Evolutionary conservation across 2,888 invertebrate genomes (phyloP), one percentile per base, ranked within the genome.

Genomic region (Ganaspis brasiliensis): DNA sequence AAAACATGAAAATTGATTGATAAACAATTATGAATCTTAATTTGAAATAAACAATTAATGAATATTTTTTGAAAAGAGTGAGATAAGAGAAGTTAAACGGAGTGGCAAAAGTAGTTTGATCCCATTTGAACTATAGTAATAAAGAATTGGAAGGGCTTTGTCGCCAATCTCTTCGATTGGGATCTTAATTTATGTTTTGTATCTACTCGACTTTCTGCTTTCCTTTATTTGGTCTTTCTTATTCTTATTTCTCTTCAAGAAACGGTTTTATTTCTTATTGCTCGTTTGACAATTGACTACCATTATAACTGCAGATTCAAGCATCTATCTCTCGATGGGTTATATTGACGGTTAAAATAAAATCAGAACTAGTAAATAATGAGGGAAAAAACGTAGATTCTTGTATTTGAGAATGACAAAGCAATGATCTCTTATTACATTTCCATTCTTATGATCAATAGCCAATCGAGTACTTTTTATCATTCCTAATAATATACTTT

Each of bases 71-170:
- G 73, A 52, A 72, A 77, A 72, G 63, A 73, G 49, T 73, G 59
- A 24, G 75, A 79, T 77, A 82, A 85, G 83, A 74, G 78, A 85
- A 84, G 85, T 85, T 85, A 85, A 85, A 85, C 84, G 82, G 84
- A 83, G 83, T 85, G 84, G 84, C 79, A 84, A 85, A 86, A 84
- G 85, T 85, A 85, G 83, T 85, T 85, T 85, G 81, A 84, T 84
- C 85, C 83, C 78, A 79, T 82, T 85, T 81, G 82, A 85, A 85
- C 85, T 85, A 83, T 85, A 76, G 83, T 82, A 84, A 84, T 86
- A 85, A 86, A 86, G 86, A 85, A 85, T 83, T 78, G 76, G 72
- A 73, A 79, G 78, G 78, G 77, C 77, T 80, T 79, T 81, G 82
- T 82, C 79, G 78, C 80, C 81, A 83, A 83, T 82, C 83, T 82